Base-by-base conservation (phyloP, 2,113 vertebrate species). In the Phylloscopus trochiloides region DNA sequence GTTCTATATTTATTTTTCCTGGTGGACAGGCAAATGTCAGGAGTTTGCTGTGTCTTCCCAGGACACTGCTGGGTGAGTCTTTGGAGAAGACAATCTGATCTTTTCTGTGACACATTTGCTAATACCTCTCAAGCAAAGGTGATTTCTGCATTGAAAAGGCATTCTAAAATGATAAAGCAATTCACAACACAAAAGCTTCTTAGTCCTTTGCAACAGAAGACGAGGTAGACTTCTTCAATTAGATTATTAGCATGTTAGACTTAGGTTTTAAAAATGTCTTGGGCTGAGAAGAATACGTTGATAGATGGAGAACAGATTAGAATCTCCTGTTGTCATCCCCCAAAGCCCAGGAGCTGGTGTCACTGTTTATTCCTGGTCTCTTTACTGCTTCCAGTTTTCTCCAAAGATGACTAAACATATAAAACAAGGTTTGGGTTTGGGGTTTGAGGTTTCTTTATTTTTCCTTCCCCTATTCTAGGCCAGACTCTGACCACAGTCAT, bases 401-500 rank as follows among this genome's bases (percentile, higher is more conserved):
- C 74, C 55, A 91, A 80, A 92, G 95, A 68, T 70, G 38, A 73
- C 78, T 96, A 85, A 95, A 67, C 45, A 24, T 48, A 38, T 47
- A 83, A 88, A 79, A 73, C 25, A 40, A 83, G 58, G 58, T 38
- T 66, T 62, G 71, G 38, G 14, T 45, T 94, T 94, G 38, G 51
- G 47, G 42, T 31, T 78, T 88, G 79, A 17, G 67, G 17, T 70
- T 55, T 82, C 50, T 75, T 58, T 38, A 59, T 6, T 78, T 85
- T 75, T 4, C 7, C 19, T 81, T 70, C 76, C 22, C 58, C 52
- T 63, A 10, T 91, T 94, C 75, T 74, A 70, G 51, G 68, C 45
- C 71, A 90, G 75, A 73, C 29, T 50, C 71, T 83, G 54, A 95
- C 95, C 94, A 77, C 94, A 96, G 88, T 95, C 65, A 92, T 94